Base-by-base conservation (phyloP, 2,113 vertebrate genomes). In the Nansenia antarctica region DNA sequence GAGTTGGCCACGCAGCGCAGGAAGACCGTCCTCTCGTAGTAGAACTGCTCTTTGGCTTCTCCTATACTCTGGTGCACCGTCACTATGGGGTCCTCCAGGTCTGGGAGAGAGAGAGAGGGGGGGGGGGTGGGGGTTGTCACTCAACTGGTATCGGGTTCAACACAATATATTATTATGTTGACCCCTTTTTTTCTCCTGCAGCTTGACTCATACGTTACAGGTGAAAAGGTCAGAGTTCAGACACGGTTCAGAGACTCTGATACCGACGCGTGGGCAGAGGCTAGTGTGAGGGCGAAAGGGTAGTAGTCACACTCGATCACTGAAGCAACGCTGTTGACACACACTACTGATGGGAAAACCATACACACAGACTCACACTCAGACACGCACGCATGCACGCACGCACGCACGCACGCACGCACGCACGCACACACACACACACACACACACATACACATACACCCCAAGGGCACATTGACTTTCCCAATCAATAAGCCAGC, bases 61-160 rank as follows among this genome's bases (percentile, higher is more conserved):
- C 97, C 98, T 9, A 99, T 97, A 76, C 97, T 99, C 90, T 99
- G 98, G 87, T 99, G 98, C 55, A 99, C 96, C 1, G 97, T 99
- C 69, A 99, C 96, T 31, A 97, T 90, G 0, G 98, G 98, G 31
- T 98, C 95, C 14, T 99, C 98, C 80, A 99, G 87, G 88, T 99
- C 98, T 99, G 90, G 22, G 55, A 59, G 67, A 30, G n/a, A 55
- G 77, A 47, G 67, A 35, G 34, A 74, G n/a, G 32, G 24, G 18
- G 27, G n/a, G 22, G 3, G 11, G 20, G n/a, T 5, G 22, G 53
- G 5, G 35, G n/a, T n/a, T n/a, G 24, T 27, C n/a, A 27, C 24
- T 54, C 2, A 20, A 54, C 9, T 49, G 45, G 20, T 8, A n/a
- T n/a, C n/a, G 1, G 14, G 20, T 20, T 5, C 1, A 18, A 54